phyloP scores from a whole-genome alignment of 2,797 vertebrate genomes.

The Phoeniculus purpureus region DNA sequence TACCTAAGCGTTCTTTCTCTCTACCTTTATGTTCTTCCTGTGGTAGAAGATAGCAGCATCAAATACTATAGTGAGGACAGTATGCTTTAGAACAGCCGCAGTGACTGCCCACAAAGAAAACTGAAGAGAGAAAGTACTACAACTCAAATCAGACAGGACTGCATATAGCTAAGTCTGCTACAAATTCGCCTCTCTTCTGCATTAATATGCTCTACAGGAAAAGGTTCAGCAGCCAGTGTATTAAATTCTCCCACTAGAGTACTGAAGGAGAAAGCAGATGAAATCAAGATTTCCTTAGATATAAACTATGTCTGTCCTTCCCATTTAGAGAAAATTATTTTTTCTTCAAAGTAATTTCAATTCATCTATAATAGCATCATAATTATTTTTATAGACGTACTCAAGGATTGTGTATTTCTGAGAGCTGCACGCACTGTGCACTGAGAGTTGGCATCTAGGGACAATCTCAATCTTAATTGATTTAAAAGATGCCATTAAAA shows the following conservation, averaged over 20 bases:
- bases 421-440: neutral
- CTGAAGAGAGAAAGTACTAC: neutral
- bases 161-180: neutral
- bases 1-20: neutral
- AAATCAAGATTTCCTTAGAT: neutral
- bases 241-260: neutral
- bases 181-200: neutral
- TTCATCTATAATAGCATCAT: neutral
- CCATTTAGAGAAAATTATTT: neutral
- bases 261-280: neutral
- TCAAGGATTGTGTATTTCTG: neutral
- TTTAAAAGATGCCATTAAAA: constrained; percentile 1
- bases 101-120: neutral
- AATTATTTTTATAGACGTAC: neutral
- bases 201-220: rapidly evolving
- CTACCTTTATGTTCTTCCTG: neutral
- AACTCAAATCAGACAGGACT: neutral
- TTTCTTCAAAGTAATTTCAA: neutral
- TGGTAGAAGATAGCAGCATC: neutral
- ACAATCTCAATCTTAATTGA: neutral
- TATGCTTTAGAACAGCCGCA: neutral
- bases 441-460: neutral
- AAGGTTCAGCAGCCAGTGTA: neutral
- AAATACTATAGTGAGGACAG: neutral
- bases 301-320: neutral